Evolutionary conservation across 2,888 invertebrate genomes (phyloP).

Genomic region (Lasioglossum calceatum): DNA sequence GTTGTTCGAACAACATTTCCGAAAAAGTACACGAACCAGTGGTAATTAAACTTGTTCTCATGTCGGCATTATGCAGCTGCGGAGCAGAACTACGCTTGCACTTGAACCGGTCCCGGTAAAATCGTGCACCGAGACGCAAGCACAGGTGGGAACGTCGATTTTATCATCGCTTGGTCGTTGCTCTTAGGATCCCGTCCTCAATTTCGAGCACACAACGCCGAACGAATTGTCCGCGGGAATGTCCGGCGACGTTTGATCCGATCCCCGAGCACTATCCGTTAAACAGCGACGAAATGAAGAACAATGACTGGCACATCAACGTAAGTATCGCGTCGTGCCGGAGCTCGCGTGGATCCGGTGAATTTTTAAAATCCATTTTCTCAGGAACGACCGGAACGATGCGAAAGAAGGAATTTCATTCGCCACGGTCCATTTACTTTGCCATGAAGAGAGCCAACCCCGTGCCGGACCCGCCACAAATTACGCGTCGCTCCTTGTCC

Average conservation of each 20-base stretch:
- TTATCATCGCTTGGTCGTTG: background rate
- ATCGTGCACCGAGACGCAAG: background rate
- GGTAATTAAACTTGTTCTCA: background rate
- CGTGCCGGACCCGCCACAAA: background rate
- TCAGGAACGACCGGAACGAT: background rate
- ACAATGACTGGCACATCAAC: background rate
- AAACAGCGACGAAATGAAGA: background rate
- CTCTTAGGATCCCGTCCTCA: background rate
- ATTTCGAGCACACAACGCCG: background rate
- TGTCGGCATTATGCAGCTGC: background rate
- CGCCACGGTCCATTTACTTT: background rate
- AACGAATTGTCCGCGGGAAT: background rate
- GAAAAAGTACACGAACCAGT: background rate
- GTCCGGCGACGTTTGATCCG: background rate
- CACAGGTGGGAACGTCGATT: background rate
- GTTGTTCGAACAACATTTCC: background rate
- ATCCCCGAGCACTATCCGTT: background rate
- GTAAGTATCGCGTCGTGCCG: background rate
- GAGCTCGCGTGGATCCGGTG: background rate
- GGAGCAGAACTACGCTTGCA: background rate
- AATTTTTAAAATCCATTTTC: conserved; percentile 19
- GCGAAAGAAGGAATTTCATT: conserved; percentile 4
- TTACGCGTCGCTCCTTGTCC: background rate
- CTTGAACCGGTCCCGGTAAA: background rate
- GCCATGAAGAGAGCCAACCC: background rate